These are phyloP conservation scores for Sebastes hubbsi DNA, from an alignment of 2,797 vertebrate genomes.

Conservation along the genomic window DNA sequence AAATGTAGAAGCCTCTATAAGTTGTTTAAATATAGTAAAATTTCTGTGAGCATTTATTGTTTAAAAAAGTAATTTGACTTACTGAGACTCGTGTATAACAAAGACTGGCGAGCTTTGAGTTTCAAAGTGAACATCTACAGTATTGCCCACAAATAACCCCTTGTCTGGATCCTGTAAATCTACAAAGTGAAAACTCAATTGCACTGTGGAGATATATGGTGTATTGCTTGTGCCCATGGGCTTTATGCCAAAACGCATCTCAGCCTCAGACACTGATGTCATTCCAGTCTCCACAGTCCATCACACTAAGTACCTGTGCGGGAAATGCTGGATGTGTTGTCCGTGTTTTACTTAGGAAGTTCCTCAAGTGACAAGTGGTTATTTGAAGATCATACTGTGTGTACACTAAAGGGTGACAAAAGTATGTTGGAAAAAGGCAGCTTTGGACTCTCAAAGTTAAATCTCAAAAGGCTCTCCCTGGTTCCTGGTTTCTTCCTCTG, in stretches of 20 bases:
- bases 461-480: constrained; percentile 31
- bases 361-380: constrained; percentile 42
- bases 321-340: constrained; percentile 27
- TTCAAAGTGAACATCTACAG: constrained; percentile 18
- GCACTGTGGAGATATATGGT: constrained; percentile 30
- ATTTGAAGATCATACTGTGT: constrained; percentile 54
- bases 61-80: constrained; percentile 8
- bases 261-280: constrained; percentile 24
- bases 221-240: constrained; percentile 48
- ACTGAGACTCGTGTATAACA: constrained; percentile 1
- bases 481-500: constrained; percentile 6
- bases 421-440: constrained; percentile 63
- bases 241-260: constrained; percentile 19
- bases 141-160: constrained; percentile 52
- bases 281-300: constrained; percentile 19
- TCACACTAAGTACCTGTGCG: constrained; percentile 16
- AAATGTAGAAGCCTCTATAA: neutral
- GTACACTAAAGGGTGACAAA: constrained; percentile 3
- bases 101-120: constrained; percentile 11
- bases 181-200: constrained; percentile 6
- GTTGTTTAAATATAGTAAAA: constrained; percentile 33
- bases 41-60: constrained; percentile 17
- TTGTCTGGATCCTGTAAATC: constrained; percentile 28
- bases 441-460: constrained; percentile 42
- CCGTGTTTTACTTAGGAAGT: constrained; percentile 10